Conservation (phyloP, 2,797 vertebrate species). For the Coccyzus lansbergi region DNA sequence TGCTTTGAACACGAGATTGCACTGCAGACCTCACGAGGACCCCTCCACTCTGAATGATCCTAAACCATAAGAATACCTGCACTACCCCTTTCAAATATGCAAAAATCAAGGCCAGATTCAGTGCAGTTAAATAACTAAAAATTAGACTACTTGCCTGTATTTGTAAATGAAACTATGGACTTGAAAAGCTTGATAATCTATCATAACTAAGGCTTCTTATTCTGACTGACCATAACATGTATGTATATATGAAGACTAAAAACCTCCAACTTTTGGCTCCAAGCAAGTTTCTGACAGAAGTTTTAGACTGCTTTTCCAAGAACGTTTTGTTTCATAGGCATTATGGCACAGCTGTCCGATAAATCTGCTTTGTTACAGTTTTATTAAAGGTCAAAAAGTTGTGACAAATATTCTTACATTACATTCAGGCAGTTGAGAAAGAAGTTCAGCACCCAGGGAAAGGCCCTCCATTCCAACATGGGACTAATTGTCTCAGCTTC, state of each 20-base stretch:
- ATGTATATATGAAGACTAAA: background rate
- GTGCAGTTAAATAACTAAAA: background rate
- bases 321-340: background rate
- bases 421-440: background rate
- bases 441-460: background rate
- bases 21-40: background rate
- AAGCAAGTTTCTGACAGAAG: background rate
- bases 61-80: background rate
- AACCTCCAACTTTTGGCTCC: background rate
- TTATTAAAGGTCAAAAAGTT: background rate
- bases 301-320: background rate
- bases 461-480: background rate
- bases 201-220: conserved; percentile 2
- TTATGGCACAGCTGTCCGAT: background rate
- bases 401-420: background rate
- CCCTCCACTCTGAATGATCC: background rate
- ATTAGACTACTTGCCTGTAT: background rate
- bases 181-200: background rate
- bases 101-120: background rate
- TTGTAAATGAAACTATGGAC: background rate
- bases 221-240: background rate
- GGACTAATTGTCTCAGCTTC: background rate
- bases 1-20: background rate
- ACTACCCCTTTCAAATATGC: background rate
- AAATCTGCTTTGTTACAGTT: background rate